Evolutionary conservation across 2,113 vertebrate genomes (phyloP).

Genomic region (Xerus inauris): DNA sequence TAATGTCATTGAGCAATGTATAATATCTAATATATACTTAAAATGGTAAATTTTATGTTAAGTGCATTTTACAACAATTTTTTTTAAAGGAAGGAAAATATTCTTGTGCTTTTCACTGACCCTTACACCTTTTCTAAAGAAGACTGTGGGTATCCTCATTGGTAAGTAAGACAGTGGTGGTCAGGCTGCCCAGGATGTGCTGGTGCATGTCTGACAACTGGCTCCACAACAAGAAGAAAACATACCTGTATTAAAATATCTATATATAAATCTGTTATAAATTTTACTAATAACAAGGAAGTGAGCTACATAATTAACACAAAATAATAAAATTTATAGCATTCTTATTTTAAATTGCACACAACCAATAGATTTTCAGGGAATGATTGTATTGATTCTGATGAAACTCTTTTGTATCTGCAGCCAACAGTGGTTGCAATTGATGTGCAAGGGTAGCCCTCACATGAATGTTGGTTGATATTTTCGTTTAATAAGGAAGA

Average conservation of each 20-base stretch:
- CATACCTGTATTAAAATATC: neutral
- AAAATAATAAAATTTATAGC: neutral
- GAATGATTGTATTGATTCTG: neutral
- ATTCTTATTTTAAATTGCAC: neutral
- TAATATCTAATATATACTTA: neutral
- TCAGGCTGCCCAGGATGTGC: neutral
- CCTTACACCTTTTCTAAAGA: neutral
- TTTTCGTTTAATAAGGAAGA: constrained; percentile 15
- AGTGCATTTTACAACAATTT: neutral
- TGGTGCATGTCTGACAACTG: neutral
- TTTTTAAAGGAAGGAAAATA: neutral
- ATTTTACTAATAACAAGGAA: neutral
- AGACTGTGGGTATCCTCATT: neutral
- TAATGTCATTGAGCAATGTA: neutral
- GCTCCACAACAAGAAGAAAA: neutral
- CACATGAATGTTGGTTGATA: neutral
- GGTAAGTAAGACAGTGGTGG: neutral
- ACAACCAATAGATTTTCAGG: neutral
- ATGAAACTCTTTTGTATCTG: neutral
- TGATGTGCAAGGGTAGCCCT: neutral
- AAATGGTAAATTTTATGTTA: neutral
- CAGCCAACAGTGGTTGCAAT: neutral
- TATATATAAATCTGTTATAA: neutral
- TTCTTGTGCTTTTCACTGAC: neutral
- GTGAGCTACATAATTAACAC: neutral